Base-by-base conservation (phyloP, 2,797 vertebrate species). In the Phaenicophaeus curvirostris region DNA sequence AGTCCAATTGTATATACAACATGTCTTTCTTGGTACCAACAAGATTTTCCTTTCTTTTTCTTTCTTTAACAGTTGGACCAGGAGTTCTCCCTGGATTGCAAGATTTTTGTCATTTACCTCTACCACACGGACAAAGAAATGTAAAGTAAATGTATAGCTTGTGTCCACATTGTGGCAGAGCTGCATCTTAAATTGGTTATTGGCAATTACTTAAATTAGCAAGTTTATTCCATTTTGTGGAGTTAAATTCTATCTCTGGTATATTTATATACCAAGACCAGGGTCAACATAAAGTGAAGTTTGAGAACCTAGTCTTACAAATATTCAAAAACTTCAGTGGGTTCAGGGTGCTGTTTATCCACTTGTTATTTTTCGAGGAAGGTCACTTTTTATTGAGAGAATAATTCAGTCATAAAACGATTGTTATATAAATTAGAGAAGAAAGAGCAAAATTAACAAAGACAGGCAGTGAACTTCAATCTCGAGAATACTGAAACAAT, bases 11-110 rank as follows among this genome's bases (percentile, higher is more conserved):
- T 8, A 23, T 4, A 5, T 19, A 15, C 2, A 19, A 4, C 16
- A 62, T 73, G 35, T 25, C 21, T 85, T 23, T 80, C 11, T 21
- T 50, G 6, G 4, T 65, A 11, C 6, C 35, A 31, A 13, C 11
- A 42, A 77, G 7, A 1, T 4, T 41, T 66, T 57, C 4, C 1
- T 6, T 46, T 74, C 1, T 24, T 41, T 20, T 31, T 4, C 2
- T 48, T 44, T 20, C 2, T 3, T 46, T 51, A 21, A 3, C 0
- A 8, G 9, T 50, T 63, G 15, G 13, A 37, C 18, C 8, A 25
- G 48, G 50, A 66, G 5, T 31, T 71, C 28, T 69, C 15, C 3
- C 35, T 57, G 4, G 30, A 20, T 57, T 62, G 0, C 15, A 31
- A 42, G 59, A 3, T 3, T 12, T 16, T n/a, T 50, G 33, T 44